These are phyloP conservation scores for Chelonia mydas DNA, from an alignment of 2,797 vertebrate genomes.

Conservation along the genomic window DNA sequence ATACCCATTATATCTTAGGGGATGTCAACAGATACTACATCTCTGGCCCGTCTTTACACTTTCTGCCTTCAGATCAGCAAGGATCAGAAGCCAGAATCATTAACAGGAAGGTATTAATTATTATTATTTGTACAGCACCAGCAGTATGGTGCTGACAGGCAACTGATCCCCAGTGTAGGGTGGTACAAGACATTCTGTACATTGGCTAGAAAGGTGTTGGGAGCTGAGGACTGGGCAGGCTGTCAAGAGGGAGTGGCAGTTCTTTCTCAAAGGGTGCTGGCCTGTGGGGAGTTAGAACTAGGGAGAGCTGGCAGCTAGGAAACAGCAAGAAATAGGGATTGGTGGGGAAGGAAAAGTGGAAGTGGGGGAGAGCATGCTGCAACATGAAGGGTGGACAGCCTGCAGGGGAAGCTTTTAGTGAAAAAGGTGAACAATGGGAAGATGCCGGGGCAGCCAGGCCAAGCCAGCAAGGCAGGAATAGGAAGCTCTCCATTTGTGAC, in stretches of 20 bases:
- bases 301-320: neutral
- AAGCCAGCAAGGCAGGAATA: neutral
- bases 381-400: neutral
- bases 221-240: neutral
- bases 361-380: neutral
- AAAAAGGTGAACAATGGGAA: neutral
- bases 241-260: neutral
- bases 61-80: neutral
- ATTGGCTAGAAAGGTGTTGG: neutral
- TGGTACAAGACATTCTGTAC: neutral
- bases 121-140: neutral
- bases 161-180: neutral
- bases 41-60: neutral
- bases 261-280: neutral
- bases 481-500: neutral
- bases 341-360: too few species aligned
- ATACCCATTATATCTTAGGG: neutral
- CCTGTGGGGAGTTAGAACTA: neutral
- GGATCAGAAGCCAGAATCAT: neutral
- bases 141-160: neutral
- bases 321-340: neutral
- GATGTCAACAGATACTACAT: neutral
- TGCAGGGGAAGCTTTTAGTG: neutral
- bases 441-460: neutral
- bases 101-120: neutral